A percentile compares a stretch with the other conserved stretches of the same genome.
Conservation (phyloP, 2,113 vertebrate species). For the Sebastes schlegelii region DNA sequence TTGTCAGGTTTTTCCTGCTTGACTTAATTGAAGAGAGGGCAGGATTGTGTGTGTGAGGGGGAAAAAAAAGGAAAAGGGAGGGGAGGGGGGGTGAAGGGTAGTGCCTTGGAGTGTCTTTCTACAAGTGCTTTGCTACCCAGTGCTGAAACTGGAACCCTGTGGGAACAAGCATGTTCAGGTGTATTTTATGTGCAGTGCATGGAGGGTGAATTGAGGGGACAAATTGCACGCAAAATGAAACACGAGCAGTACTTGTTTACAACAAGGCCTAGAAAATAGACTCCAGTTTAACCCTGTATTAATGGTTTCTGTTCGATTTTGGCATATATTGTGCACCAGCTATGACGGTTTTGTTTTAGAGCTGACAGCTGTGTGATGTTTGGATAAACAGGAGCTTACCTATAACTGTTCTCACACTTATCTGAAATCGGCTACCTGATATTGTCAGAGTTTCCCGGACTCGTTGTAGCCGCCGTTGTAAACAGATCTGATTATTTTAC, state of each 20-base stretch:
- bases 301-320: background rate
- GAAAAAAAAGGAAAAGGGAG: background rate
- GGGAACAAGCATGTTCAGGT: constrained; percentile 83
- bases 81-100: constrained; percentile 2
- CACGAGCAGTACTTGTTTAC: constrained; percentile 14
- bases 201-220: constrained; percentile 51
- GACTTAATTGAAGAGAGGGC: constrained; percentile 72
- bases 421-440: constrained; percentile 75
- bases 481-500: constrained; percentile 70
- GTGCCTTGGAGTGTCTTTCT: constrained; percentile 74
- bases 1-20: constrained; percentile 82
- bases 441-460: constrained; percentile 64
- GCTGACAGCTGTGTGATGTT: constrained; percentile 21
- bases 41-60: constrained; percentile 25
- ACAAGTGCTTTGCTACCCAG: constrained; percentile 76
- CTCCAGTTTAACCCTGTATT: background rate
- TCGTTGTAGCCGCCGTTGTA: constrained; percentile 71
- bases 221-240: constrained; percentile 31
- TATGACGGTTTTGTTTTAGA: constrained; percentile 5
- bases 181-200: constrained; percentile 64
- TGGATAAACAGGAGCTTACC: constrained; percentile 64
- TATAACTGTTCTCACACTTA: constrained; percentile 71
- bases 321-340: background rate
- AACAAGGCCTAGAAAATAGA: background rate
- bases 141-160: constrained; percentile 85